Percentiles rank a stretch among this genome's conserved stretches.
Conservation (phyloP, 2,888 invertebrate species). For the Odontothrips loti region DNA sequence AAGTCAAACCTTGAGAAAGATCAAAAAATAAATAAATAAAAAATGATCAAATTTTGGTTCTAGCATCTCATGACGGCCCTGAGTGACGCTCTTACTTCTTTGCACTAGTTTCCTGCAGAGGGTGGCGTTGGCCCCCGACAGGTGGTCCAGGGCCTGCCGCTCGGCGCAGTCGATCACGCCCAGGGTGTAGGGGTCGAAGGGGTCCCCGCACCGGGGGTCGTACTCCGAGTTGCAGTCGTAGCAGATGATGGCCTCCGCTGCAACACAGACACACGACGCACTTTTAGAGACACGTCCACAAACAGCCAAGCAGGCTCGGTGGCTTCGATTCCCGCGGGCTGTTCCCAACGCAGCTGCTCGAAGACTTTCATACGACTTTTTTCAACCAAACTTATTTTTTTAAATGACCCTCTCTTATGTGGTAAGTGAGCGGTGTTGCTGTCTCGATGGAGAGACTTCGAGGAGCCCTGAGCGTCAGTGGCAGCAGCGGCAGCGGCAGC, state of each 20-base stretch:
- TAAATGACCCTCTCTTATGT: too few species aligned
- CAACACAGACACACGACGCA: not conserved
- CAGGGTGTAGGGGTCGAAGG: constrained; percentile 79
- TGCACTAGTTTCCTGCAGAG: constrained; percentile 80
- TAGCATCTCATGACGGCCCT: too few species aligned
- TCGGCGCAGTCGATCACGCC: constrained; percentile 80
- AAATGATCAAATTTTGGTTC: not conserved
- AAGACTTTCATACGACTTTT: too few species aligned
- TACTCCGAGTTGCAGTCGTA: constrained; percentile 89
- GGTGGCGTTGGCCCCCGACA: constrained; percentile 53
- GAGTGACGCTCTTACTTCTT: constrained; percentile 72
- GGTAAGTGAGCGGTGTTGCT: too few species aligned
- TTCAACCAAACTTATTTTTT: too few species aligned
- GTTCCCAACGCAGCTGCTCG: too few species aligned
- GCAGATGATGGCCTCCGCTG: constrained; percentile 51
- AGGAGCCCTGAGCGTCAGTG: too few species aligned
- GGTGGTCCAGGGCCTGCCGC: constrained; percentile 65
- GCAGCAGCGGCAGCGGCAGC: too few species aligned
- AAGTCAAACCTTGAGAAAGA: not conserved
- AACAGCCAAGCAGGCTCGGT: too few species aligned
- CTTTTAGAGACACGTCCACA: not conserved
- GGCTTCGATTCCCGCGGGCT: too few species aligned
- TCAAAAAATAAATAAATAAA: not conserved
- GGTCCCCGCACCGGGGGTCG: constrained; percentile 83
- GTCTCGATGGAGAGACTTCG: too few species aligned